Conservation (phyloP, 2,888 invertebrate genomes). For the Agrotis clavis region DNA sequence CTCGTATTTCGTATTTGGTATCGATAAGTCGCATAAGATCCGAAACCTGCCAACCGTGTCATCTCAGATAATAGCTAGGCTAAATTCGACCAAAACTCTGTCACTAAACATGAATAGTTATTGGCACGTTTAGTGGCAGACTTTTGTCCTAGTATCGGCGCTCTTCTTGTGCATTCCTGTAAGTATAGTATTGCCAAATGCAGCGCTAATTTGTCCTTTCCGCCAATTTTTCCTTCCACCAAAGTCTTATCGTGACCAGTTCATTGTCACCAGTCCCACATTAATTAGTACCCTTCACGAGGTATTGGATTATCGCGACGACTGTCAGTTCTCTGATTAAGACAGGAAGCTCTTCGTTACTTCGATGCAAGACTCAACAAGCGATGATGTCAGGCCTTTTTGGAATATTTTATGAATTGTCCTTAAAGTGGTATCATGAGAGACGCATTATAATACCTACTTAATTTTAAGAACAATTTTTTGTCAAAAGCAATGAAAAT, state of each 20-base stretch:
- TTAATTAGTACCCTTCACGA: constrained; percentile 71
- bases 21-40: too few species aligned
- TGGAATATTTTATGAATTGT: constrained; percentile 7
- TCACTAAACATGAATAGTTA: too few species aligned
- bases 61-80: too few species aligned
- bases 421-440: neutral
- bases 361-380: constrained; percentile 25
- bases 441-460: neutral
- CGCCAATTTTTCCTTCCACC: too few species aligned
- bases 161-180: too few species aligned
- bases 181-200: too few species aligned
- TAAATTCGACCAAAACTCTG: too few species aligned
- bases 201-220: too few species aligned
- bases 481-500: neutral
- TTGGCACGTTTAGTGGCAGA: too few species aligned
- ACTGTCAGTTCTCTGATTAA: constrained; percentile 62
- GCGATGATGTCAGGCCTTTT: constrained; percentile 37
- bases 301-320: constrained; percentile 64
- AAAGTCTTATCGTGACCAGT: constrained; percentile 30
- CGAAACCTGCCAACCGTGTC: too few species aligned
- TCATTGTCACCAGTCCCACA: constrained; percentile 58
- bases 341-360: constrained; percentile 73
- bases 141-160: too few species aligned
- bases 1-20: too few species aligned
- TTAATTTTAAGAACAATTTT: neutral